These are phyloP conservation scores for Microctenopoma steveboyesi DNA, from an alignment of 2,797 vertebrate genomes.

Conservation along the genomic window DNA sequence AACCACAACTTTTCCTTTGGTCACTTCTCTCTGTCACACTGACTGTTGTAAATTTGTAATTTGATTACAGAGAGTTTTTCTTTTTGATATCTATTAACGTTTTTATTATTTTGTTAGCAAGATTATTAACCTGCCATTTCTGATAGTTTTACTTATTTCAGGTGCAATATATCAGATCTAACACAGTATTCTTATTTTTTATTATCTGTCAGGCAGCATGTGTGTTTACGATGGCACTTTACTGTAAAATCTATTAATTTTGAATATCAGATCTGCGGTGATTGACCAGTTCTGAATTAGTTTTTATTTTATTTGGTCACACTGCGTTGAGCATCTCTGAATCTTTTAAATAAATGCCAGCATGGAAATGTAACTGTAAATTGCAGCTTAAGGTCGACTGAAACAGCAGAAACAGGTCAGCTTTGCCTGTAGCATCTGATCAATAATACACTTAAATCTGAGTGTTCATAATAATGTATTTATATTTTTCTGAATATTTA, in stretches of 20 bases:
- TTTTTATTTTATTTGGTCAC: conserved; percentile 24
- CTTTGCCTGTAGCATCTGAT: conserved; percentile 14
- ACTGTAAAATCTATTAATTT: conserved; percentile 51
- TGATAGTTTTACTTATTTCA: conserved; percentile 47
- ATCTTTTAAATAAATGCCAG: conserved; percentile 41
- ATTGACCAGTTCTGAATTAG: conserved; percentile 28
- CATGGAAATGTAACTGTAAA: conserved; percentile 40
- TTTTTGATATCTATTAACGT: conserved; percentile 37
- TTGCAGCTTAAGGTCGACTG: conserved; percentile 1
- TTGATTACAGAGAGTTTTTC: conserved; percentile 15
- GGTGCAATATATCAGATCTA: conserved; percentile 45
- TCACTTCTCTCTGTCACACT: conserved; percentile 16
- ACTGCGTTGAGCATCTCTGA: conserved; percentile 20
- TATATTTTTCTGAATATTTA: neutral
- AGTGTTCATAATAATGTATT: neutral
- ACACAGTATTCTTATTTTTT: conserved; percentile 24
- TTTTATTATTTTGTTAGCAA: conserved; percentile 50
- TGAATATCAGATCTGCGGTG: conserved; percentile 22
- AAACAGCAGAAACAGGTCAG: conserved; percentile 38
- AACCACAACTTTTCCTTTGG: conserved; percentile 24
- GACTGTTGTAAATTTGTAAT: conserved; percentile 52
- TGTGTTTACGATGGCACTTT: conserved; percentile 69
- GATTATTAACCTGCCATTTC: conserved; percentile 40
- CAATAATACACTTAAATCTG: conserved; percentile 7
- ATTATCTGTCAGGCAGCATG: conserved; percentile 25